Percentiles rank a stretch among this genome's conserved stretches.
Conservation (phyloP, 2,888 invertebrate genomes). For the Piscicola geometra region DNA sequence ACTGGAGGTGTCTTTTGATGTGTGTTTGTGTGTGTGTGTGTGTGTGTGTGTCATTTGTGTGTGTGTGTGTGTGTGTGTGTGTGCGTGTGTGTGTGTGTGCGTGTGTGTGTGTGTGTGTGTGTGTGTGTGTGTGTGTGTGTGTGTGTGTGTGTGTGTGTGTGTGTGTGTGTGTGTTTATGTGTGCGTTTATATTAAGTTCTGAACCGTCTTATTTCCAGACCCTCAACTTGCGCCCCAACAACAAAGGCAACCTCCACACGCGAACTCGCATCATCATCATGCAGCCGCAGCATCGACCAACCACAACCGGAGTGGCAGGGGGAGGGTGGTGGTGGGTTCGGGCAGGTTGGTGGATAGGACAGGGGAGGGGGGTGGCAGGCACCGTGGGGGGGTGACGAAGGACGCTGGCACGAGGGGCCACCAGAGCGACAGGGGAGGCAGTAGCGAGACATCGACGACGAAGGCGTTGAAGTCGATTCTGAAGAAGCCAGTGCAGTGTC, state of each 20-base stretch:
- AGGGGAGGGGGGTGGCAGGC: too few relatives aligned
- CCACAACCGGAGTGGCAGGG: not conserved
- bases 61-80: too few relatives aligned
- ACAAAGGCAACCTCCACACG: not conserved
- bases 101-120: too few relatives aligned
- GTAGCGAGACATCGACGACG: not conserved
- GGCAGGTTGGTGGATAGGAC: not conserved
- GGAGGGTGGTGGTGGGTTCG: not conserved
- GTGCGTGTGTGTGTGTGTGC: too few relatives aligned
- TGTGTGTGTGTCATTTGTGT: too few relatives aligned
- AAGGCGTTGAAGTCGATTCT: slow-evolving; percentile 28
- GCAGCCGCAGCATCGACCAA: not conserved
- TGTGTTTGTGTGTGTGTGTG: too few relatives aligned
- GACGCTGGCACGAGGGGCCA: not conserved
- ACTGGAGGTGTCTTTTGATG: too few relatives aligned
- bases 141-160: too few relatives aligned
- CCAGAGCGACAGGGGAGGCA: not conserved
- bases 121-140: too few relatives aligned
- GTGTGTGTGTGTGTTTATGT: too few relatives aligned
- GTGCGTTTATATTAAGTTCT: too few relatives aligned
- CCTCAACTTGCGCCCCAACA: not conserved
- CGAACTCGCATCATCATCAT: not conserved
- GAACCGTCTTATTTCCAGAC: too few relatives aligned
- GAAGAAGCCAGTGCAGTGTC: slow-evolving; percentile 8
- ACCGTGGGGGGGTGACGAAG: not conserved